Percentiles rank a stretch among this genome's conserved stretches.
Evolutionary conservation across 2,113 vertebrate genomes (phyloP).

Genomic region (Pelecanus crispus): DNA sequence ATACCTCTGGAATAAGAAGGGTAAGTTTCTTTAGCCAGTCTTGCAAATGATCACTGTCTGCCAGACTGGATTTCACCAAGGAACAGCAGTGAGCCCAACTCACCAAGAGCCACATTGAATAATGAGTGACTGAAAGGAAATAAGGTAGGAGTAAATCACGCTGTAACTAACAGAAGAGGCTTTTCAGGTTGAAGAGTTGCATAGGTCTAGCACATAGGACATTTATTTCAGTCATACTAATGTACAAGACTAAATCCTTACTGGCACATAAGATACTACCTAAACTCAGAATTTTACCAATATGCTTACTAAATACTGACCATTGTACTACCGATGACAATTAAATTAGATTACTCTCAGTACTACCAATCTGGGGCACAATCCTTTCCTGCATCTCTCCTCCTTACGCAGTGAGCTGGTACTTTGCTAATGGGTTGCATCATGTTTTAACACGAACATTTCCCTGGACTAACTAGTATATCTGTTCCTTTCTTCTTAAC

Average conservation of each 20-base stretch:
- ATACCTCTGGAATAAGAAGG: constrained; percentile 95
- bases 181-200: not conserved
- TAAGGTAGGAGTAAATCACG: not conserved
- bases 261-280: not conserved
- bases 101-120: constrained; percentile 99
- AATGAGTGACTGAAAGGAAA: constrained; percentile 88
- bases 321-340: not conserved
- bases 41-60: constrained; percentile 94
- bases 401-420: not conserved
- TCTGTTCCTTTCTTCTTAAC: not conserved
- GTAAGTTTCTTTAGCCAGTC: constrained; percentile 98
- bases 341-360: not conserved
- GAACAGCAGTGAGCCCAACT: constrained; percentile 99
- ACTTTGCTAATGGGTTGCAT: not conserved
- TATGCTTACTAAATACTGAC: not conserved
- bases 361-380: not conserved
- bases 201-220: not conserved
- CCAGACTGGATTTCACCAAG: constrained; percentile 93
- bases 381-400: not conserved
- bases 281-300: not conserved
- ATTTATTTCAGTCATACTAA: not conserved
- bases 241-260: not conserved
- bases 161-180: not conserved
- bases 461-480: not conserved
- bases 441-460: not conserved